Evolutionary conservation across 1,140 invertebrate genomes (phyloP).

Genomic region (Adoxophyes honmai): DNA sequence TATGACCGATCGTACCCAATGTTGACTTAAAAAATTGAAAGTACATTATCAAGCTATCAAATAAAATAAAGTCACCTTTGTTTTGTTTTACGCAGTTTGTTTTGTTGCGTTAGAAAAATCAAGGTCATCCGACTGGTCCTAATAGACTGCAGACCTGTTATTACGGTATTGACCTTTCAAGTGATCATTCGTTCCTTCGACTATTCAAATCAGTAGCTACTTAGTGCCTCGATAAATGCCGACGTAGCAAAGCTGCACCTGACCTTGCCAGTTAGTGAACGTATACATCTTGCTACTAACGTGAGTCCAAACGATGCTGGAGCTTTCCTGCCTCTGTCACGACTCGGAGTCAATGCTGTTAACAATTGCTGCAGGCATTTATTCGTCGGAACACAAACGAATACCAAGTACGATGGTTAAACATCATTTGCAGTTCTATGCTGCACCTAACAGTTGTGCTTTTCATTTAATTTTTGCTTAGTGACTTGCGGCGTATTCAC

Average conservation of each 20-base stretch:
- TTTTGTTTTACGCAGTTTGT: not conserved
- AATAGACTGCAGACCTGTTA: conserved; percentile 7
- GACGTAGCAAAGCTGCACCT: not conserved
- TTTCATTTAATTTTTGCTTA: too few species aligned
- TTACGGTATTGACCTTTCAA: conserved; percentile 10
- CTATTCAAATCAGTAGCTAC: conserved; percentile 9
- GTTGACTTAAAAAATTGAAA: too few species aligned
- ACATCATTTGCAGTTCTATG: too few species aligned
- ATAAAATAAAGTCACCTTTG: too few species aligned
- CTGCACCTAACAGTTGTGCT: too few species aligned
- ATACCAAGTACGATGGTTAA: too few species aligned
- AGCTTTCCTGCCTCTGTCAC: not conserved
- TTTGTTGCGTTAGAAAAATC: not conserved
- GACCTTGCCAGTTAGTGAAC: conserved; percentile 7
- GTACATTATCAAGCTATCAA: too few species aligned
- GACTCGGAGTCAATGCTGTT: not conserved
- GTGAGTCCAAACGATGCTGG: not conserved
- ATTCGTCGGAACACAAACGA: not conserved
- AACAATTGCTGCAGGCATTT: not conserved
- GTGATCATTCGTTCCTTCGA: conserved; percentile 1
- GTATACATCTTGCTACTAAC: not conserved
- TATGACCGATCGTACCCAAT: too few species aligned
- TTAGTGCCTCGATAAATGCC: not conserved
- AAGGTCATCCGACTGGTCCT: not conserved
- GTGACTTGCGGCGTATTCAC: too few species aligned